phyloP scores from a whole-genome alignment of 2,888 invertebrate genomes.

The Tuberolachnus salignus region DNA sequence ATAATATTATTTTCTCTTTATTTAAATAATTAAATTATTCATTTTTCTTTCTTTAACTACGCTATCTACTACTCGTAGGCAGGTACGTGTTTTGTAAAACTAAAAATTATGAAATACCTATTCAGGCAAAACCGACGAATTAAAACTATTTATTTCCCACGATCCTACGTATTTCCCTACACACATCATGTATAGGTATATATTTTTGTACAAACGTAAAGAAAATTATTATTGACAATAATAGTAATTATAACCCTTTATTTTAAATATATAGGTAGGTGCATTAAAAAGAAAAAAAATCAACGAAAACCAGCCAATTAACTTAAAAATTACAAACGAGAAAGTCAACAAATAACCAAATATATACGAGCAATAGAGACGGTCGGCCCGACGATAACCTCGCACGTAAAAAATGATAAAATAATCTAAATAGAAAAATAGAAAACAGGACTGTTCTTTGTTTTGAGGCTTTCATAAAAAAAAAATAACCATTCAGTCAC shows the following conservation, averaged over 20 bases:
- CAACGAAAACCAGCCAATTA: not conserved
- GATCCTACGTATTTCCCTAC: not conserved
- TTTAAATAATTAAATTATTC: no score
- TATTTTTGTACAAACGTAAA: not conserved
- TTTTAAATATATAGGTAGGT: no score
- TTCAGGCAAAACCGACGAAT: no score
- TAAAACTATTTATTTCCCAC: not conserved
- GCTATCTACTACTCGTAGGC: no score
- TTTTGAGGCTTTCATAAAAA: not conserved
- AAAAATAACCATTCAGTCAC: not conserved
- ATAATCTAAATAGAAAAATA: not conserved
- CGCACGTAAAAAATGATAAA: not conserved
- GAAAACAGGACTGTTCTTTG: conserved; percentile 7
- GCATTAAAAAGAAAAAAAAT: not conserved
- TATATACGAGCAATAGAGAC: not conserved
- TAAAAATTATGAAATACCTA: not conserved
- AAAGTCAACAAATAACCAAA: not conserved
- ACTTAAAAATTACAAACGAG: conserved; percentile 2
- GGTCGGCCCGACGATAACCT: not conserved
- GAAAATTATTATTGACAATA: conserved; percentile 3
- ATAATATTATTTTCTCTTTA: no score
- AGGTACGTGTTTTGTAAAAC: not conserved
- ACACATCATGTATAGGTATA: not conserved
- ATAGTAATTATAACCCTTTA: not conserved
- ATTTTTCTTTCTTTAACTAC: no score